Evolutionary conservation across 2,113 vertebrate species (phyloP).

Genomic region (Benitochromis conjunctus): DNA sequence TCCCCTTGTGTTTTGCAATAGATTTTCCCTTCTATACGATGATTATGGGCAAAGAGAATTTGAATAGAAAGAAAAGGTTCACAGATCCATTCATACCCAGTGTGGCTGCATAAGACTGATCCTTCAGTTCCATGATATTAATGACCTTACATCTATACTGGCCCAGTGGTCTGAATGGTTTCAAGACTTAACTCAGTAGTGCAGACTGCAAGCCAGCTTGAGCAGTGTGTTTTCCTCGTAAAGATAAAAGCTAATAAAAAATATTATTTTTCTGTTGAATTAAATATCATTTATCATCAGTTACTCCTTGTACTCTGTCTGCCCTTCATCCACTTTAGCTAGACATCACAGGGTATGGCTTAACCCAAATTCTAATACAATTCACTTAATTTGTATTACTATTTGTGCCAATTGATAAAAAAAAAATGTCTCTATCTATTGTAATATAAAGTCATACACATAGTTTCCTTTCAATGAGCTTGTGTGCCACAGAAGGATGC

Average conservation of each 20-base stretch:
- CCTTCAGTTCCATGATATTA: conserved; percentile 9
- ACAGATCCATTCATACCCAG: not conserved
- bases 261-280: not conserved
- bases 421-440: not conserved
- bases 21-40: not conserved
- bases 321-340: not conserved
- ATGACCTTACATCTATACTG: not conserved
- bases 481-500: not conserved
- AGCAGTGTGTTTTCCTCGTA: not conserved
- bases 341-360: not conserved
- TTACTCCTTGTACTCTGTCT: not conserved
- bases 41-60: not conserved
- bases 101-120: not conserved
- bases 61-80: not conserved
- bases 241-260: not conserved
- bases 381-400: not conserved
- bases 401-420: not conserved
- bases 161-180: not conserved
- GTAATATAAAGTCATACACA: not conserved
- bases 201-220: not conserved
- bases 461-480: not conserved
- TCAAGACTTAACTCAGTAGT: not conserved
- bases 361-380: not conserved
- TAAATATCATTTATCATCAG: not conserved
- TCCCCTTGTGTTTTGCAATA: not conserved